Conservation (phyloP, 2,888 invertebrate species). For the Xylocampa areola region DNA sequence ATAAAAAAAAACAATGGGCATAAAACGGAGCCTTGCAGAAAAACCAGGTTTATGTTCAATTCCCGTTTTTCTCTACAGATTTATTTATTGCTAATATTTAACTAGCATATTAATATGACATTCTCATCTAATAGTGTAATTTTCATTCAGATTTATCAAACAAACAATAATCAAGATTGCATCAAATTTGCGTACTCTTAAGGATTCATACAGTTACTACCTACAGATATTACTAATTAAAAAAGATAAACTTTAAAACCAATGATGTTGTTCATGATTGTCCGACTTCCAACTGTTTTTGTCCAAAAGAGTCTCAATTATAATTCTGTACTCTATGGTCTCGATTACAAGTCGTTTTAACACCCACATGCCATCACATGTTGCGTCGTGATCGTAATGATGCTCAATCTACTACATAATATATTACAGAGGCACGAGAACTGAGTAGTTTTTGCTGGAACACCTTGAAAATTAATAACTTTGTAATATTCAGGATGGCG, state of each 20-base stretch:
- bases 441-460: slow-evolving; percentile 35
- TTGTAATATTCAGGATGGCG: not conserved
- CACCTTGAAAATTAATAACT: slow-evolving; percentile 20
- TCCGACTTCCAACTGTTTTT: slow-evolving; percentile 29
- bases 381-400: slow-evolving; percentile 27
- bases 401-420: slow-evolving; percentile 27
- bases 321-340: slow-evolving; percentile 15
- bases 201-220: not conserved
- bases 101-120: too few relatives aligned
- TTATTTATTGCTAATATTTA: too few relatives aligned
- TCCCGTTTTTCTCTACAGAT: too few relatives aligned
- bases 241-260: not conserved
- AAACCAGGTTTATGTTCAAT: too few relatives aligned
- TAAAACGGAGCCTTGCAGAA: too few relatives aligned
- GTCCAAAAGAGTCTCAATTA: slow-evolving; percentile 30
- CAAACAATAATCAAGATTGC: not conserved
- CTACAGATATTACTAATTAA: too few relatives aligned
- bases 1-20: too few relatives aligned
- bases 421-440: slow-evolving; percentile 17
- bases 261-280: slow-evolving; percentile 10
- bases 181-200: not conserved
- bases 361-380: slow-evolving; percentile 28
- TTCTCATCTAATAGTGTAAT: slow-evolving; percentile 16
- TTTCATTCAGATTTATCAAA: slow-evolving; percentile 21
- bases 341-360: slow-evolving; percentile 26